Evolutionary conservation across 1,140 invertebrate genomes (phyloP), one percentile per base, ranked within the genome.

Genomic region (Ephestia elutella): DNA sequence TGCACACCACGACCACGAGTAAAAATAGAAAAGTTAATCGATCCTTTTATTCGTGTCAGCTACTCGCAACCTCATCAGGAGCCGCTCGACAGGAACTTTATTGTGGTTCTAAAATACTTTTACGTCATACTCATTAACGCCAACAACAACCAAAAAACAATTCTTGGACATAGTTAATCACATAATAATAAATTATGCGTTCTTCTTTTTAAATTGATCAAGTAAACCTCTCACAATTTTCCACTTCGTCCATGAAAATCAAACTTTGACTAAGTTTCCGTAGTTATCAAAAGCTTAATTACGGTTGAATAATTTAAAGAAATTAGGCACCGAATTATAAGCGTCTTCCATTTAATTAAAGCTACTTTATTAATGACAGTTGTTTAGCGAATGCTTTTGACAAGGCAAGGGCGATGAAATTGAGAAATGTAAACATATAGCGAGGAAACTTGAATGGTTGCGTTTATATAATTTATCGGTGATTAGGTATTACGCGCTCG

Each of bases 1-100:
- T 65, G 54, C 63, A 66, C 58, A 50, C 56, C 63, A 76, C 73
- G 70, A 73, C 68, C 75, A 70, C 66, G 75, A 67, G 72, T 86
- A 87, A 80, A 87, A 86, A 87, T 86, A 87, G 82, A 86, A 44
- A 44, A 83, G 78, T 76, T 87, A 87, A 87, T 87, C 82, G 82
- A 87, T 87, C 77, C 76, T 76, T 75, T 78, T 80, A 82, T 83
- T 81, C 75, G 78, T 85, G 84, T 87, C 81, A 87, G 72, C 78
- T 80, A 80, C 68, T 78, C 68, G 62, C 68, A 71, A 78, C 72
- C 75, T 75, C 65, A 70, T 71, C 76, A 75, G 72, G 69, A 77
- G 56, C 63, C 65, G 56, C 58, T 68, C 62, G 64, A 73, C 67
- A 72, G 70, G 65, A 75, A 73, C 66, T 62, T 15, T 44, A 44